phyloP scores from a whole-genome alignment of 2,888 invertebrate genomes.

The Lochmaea capreae region DNA sequence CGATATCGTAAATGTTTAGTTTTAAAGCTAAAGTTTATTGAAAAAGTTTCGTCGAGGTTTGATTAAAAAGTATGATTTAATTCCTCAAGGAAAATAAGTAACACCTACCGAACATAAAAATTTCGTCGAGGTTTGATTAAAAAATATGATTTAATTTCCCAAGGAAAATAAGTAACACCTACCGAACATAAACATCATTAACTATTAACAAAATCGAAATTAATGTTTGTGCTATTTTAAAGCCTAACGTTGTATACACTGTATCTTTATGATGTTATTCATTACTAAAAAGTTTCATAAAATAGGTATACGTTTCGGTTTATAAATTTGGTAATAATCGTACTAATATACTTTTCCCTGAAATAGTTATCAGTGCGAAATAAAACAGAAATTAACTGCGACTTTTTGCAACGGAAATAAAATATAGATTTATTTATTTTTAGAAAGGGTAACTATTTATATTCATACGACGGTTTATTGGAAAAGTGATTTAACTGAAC shows the following conservation, averaged over 20 bases:
- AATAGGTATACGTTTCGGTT: background rate
- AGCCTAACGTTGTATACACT: background rate
- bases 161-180: background rate
- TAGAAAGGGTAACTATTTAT: too few species aligned
- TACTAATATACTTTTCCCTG: background rate
- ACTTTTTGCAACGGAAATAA: background rate
- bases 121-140: background rate
- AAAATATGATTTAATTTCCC: background rate
- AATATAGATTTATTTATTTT: too few species aligned
- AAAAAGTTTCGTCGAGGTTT: background rate
- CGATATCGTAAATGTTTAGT: background rate
- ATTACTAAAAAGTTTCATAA: background rate
- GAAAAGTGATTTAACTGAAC: too few species aligned
- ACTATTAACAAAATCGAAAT: background rate
- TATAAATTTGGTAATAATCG: background rate
- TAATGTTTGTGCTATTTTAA: slow-evolving; percentile 1
- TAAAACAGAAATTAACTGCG: background rate
- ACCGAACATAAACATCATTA: background rate
- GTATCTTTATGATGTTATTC: background rate
- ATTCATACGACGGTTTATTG: too few species aligned
- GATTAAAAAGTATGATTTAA: background rate
- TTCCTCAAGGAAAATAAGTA: background rate
- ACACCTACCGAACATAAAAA: background rate
- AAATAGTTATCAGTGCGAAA: background rate
- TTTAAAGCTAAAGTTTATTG: background rate